Conservation (phyloP, 2,113 vertebrate genomes). For the Gopherus evgoodei region DNA sequence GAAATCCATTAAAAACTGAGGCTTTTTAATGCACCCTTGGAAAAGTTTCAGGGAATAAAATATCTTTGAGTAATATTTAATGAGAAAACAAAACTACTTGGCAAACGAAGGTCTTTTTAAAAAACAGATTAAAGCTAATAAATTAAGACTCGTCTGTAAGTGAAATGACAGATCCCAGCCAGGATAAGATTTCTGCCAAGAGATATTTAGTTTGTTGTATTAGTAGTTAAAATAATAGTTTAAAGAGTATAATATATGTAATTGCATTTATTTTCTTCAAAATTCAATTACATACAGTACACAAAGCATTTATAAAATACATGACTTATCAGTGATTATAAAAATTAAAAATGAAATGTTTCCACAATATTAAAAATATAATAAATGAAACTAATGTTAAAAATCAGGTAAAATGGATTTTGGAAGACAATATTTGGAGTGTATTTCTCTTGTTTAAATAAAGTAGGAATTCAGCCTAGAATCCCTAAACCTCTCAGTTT, state of each 20-base stretch:
- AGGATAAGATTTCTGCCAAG: conserved; percentile 43
- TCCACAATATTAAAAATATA: not conserved
- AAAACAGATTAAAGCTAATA: conserved; percentile 49
- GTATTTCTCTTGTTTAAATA: not conserved
- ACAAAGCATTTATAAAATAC: not conserved
- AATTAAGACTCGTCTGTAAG: conserved; percentile 59
- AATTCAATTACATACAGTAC: conserved; percentile 50
- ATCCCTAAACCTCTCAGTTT: not conserved
- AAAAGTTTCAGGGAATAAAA: conserved; percentile 57
- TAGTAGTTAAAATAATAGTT: conserved; percentile 33
- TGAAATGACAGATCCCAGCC: conserved; percentile 32
- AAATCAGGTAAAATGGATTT: not conserved
- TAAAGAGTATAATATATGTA: conserved; percentile 30
- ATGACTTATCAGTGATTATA: not conserved
- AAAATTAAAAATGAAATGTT: conserved; percentile 20
- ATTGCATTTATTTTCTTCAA: conserved; percentile 46
- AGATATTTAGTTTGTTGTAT: conserved; percentile 55
- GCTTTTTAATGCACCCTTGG: not conserved
- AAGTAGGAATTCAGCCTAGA: not conserved
- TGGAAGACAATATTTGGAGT: not conserved
- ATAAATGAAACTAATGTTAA: not conserved
- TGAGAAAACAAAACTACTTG: conserved; percentile 62
- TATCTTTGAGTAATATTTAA: conserved; percentile 47
- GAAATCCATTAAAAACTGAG: conserved; percentile 28
- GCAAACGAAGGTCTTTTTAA: conserved; percentile 23